Conservation (phyloP, 2,888 invertebrate genomes). For the Epinotia demarniana region DNA sequence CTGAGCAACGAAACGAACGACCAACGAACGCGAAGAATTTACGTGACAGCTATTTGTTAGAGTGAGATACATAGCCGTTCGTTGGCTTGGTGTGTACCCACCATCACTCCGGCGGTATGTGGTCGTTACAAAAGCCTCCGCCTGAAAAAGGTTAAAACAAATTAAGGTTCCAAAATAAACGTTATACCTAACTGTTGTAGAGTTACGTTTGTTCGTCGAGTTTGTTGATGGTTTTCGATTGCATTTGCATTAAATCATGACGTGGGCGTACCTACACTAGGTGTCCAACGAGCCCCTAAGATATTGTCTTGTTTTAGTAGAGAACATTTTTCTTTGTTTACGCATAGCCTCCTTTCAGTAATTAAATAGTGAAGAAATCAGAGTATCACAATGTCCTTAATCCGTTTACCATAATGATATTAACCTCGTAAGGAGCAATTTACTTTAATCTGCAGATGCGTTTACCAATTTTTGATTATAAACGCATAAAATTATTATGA, state of each 20-base stretch:
- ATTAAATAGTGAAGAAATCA: background rate
- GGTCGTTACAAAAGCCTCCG: background rate
- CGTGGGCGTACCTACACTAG: no score
- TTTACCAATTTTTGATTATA: background rate
- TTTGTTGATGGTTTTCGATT: no score
- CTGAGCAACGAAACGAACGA: no score
- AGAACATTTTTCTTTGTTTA: background rate
- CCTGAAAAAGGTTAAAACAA: background rate
- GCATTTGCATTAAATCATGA: no score
- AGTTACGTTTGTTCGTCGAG: no score
- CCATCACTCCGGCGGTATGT: background rate
- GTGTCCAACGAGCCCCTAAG: no score
- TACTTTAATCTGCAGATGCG: background rate
- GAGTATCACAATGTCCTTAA: background rate
- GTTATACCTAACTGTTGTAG: no score
- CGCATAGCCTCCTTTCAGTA: background rate
- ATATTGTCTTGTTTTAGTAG: background rate
- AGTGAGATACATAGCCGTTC: no score
- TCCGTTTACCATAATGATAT: background rate
- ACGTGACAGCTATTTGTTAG: no score
- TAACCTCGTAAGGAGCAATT: slow-evolving; percentile 5
- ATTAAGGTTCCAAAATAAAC: background rate
- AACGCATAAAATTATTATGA: slow-evolving; percentile 2
- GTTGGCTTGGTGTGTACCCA: no score
- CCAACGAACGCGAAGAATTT: no score